Conservation (phyloP, 2,797 vertebrate species). For the Intellagama lesueurii region DNA sequence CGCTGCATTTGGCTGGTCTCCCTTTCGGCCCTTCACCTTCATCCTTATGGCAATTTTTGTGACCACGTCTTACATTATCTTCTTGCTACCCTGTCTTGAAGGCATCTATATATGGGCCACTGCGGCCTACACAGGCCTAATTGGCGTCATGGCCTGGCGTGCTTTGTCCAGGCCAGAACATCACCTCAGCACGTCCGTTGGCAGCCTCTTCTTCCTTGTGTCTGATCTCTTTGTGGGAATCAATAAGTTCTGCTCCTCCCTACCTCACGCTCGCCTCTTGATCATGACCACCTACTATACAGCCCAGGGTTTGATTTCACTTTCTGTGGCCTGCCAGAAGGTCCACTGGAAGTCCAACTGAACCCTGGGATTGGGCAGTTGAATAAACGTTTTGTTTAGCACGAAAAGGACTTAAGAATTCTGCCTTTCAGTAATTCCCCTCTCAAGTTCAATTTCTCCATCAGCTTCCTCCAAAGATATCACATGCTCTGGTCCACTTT, state of each 20-base stretch:
- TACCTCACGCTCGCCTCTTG: conserved; percentile 54
- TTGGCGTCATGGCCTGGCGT: conserved; percentile 77
- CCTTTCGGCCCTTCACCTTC: neutral
- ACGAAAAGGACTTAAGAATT: neutral
- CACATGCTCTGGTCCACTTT: neutral
- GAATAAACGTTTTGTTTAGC: neutral
- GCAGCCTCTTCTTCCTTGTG: conserved; percentile 80
- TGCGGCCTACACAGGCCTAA: conserved; percentile 74
- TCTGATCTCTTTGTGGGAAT: conserved; percentile 83
- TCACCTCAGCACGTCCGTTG: conserved; percentile 56
- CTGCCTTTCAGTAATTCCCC: neutral
- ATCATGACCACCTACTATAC: conserved; percentile 89
- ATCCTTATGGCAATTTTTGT: neutral
- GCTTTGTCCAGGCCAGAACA: conserved; percentile 64
- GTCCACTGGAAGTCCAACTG: conserved; percentile 78
- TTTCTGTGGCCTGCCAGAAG: conserved; percentile 67
- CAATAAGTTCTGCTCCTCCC: conserved; percentile 75
- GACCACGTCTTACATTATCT: neutral
- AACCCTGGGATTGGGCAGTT: neutral
- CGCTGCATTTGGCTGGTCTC: conserved; percentile 54
- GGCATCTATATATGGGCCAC: conserved; percentile 75
- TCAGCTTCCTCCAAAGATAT: neutral
- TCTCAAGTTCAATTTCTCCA: neutral
- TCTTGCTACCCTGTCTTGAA: conserved; percentile 55
- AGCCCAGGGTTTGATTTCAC: conserved; percentile 84